Percentiles rank a stretch among this genome's conserved stretches.
Conservation (phyloP, 2,113 vertebrate genomes). For the Nicator chloris region DNA sequence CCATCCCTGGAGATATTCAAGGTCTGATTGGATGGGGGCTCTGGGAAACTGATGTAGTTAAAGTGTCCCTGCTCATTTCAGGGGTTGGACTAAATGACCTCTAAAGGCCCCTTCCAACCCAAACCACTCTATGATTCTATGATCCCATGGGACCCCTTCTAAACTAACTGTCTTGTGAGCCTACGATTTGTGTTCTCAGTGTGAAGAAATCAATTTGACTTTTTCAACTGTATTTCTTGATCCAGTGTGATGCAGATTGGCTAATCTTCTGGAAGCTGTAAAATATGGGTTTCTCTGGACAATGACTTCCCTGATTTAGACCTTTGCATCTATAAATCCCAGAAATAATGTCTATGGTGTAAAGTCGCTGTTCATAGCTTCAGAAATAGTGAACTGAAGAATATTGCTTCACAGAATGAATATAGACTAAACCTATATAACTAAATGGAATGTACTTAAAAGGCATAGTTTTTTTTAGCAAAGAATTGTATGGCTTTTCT, state of each 20-base stretch:
- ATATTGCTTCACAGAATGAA: neutral
- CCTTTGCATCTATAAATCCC: neutral
- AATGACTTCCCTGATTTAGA: neutral
- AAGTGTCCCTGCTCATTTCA: neutral
- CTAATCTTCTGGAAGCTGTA: neutral
- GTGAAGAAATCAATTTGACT: neutral
- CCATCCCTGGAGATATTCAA: neutral
- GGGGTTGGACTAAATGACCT: neutral
- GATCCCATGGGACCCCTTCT: neutral
- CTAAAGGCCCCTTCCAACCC: neutral
- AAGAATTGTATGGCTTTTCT: neutral
- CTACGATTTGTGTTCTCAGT: neutral
- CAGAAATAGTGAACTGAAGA: neutral
- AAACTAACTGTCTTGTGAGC: neutral
- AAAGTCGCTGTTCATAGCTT: neutral
- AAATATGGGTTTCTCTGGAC: neutral
- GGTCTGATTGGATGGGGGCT: neutral
- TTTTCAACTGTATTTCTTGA: neutral
- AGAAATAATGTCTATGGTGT: neutral
- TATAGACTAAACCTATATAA: neutral
- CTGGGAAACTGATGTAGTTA: neutral
- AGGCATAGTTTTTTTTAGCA: neutral
- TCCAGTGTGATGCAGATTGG: neutral
- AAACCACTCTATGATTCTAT: neutral
- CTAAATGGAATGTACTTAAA: neutral